phyloP scores from a whole-genome alignment of 1,140 invertebrate genomes.

The Solen grandis region DNA sequence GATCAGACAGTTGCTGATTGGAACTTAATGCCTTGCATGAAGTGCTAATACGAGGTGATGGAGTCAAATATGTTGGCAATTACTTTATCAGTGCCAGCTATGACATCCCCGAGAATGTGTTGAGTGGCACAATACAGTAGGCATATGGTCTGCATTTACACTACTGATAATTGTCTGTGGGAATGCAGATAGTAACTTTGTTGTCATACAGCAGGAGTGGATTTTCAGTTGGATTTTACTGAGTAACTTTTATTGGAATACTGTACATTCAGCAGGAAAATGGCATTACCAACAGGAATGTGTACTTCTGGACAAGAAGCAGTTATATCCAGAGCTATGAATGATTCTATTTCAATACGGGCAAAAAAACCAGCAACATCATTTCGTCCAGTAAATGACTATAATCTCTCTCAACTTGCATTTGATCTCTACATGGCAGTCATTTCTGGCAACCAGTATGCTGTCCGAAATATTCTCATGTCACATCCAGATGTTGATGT shows the following conservation, averaged over 20 bases:
- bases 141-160: background rate
- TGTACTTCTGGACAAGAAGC: conserved; percentile 33
- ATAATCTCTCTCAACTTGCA: conserved; percentile 72
- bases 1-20: too few species aligned
- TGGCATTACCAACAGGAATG: background rate
- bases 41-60: too few species aligned
- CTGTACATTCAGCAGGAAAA: background rate
- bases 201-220: background rate
- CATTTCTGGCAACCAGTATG: conserved; percentile 60
- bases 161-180: conserved; percentile 59
- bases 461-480: conserved; percentile 70
- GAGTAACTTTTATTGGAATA: background rate
- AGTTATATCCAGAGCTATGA: conserved; percentile 31
- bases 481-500: conserved; percentile 77
- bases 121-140: too few species aligned
- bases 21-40: too few species aligned
- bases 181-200: conserved; percentile 63
- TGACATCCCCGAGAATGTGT: too few species aligned
- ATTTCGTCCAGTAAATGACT: conserved; percentile 73
- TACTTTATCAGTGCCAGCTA: too few species aligned
- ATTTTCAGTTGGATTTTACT: background rate
- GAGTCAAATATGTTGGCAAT: too few species aligned
- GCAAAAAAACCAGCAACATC: conserved; percentile 61
- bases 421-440: conserved; percentile 76
- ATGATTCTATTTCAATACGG: conserved; percentile 8